A percentile compares a stretch with the other conserved stretches of the same genome.
These are phyloP conservation scores for Bucco capensis DNA, from an alignment of 2,113 vertebrate genomes.

Conservation along the genomic window DNA sequence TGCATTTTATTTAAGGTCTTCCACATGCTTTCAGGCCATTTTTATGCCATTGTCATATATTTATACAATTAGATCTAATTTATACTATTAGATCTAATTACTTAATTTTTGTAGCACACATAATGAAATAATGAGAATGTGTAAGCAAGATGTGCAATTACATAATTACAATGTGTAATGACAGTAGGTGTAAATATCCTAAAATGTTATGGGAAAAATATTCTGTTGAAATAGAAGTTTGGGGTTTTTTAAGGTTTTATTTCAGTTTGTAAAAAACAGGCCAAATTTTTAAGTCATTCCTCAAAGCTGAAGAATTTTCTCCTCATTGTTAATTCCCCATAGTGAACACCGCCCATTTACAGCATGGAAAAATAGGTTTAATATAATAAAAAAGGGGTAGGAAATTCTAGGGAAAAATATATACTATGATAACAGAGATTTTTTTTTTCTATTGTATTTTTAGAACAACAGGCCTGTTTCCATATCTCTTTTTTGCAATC, in stretches of 20 bases:
- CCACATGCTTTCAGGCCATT: not conserved
- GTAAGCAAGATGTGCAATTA: conserved; percentile 69
- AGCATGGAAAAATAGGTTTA: not conserved
- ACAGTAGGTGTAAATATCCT: conserved; percentile 67
- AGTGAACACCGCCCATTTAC: not conserved
- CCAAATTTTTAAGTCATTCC: not conserved
- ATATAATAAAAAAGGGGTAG: not conserved
- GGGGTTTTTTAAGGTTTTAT: not conserved
- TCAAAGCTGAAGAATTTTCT: not conserved
- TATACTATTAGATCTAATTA: conserved; percentile 72
- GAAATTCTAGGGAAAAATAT: not conserved
- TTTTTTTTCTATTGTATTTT: not conserved
- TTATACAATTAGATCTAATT: conserved; percentile 63
- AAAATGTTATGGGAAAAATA: conserved; percentile 60
- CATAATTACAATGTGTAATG: conserved; percentile 71
- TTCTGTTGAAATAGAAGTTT: conserved; percentile 1
- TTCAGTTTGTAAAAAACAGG: not conserved
- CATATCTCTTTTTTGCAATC: not conserved
- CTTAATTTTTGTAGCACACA: conserved; percentile 68
- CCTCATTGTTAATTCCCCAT: not conserved
- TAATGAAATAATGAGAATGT: conserved; percentile 70
- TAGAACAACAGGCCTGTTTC: not conserved
- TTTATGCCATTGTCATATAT: conserved; percentile 64
- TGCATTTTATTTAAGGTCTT: not conserved
- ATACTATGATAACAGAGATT: not conserved